Evolutionary conservation across 2,888 invertebrate species (phyloP).

Genomic region (Julus scanicus): DNA sequence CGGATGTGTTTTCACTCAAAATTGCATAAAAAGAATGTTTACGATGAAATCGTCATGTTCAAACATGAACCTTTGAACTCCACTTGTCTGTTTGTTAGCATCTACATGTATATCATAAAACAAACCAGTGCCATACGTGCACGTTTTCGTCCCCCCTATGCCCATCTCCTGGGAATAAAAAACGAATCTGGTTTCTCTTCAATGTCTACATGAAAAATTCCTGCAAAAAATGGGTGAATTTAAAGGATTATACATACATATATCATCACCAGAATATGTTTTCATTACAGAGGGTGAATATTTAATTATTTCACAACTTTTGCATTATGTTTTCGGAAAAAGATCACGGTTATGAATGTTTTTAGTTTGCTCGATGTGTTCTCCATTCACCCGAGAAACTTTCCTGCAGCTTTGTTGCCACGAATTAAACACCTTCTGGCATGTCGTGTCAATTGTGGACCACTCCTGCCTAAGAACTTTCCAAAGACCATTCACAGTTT

Average conservation of each 20-base stretch:
- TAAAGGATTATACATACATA: background rate
- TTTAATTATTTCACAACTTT: no score
- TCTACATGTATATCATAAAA: slow-evolving; percentile 18
- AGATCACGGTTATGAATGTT: no score
- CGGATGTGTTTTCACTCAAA: slow-evolving; percentile 32
- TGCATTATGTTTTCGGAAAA: no score
- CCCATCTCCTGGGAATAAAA: background rate
- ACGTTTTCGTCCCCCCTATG: background rate
- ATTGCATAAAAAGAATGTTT: slow-evolving; percentile 37
- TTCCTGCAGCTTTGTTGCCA: no score
- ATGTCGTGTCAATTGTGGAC: no score
- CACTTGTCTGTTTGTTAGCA: slow-evolving; percentile 14
- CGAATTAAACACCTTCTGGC: no score
- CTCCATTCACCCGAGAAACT: no score
- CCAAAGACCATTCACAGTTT: no score
- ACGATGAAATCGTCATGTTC: slow-evolving; percentile 37
- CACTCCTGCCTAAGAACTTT: no score
- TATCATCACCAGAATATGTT: background rate
- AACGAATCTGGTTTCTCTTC: background rate
- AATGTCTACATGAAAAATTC: background rate
- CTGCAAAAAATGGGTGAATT: background rate
- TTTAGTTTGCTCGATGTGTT: no score
- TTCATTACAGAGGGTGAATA: background rate
- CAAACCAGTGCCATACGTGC: background rate
- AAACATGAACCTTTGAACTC: slow-evolving; percentile 29